Percentiles rank a stretch among this genome's conserved stretches.
These are phyloP conservation scores for Hylaeus volcanicus DNA, from an alignment of 1,140 invertebrate genomes.

Conservation along the genomic window DNA sequence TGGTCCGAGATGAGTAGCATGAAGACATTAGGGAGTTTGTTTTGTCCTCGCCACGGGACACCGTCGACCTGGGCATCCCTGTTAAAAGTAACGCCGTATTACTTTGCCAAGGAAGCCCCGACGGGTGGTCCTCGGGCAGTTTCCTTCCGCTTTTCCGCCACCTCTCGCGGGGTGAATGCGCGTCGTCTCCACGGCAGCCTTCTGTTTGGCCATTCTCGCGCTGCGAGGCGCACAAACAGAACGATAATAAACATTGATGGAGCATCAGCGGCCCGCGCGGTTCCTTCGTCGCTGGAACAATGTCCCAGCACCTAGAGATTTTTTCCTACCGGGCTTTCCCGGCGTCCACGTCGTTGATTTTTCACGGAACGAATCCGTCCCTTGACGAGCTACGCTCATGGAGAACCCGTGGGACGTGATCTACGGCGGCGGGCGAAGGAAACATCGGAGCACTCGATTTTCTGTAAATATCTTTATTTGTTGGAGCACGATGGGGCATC, in stretches of 20 bases:
- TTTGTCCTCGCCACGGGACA: constrained; percentile 62
- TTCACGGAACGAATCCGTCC: constrained; percentile 48
- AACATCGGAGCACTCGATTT: too few species aligned
- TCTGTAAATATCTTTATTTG: too few species aligned
- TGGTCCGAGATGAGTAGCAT: constrained; percentile 50
- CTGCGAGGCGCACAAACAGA: constrained; percentile 44
- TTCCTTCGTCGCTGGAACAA: background rate
- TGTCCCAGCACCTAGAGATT: background rate
- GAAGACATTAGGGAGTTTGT: constrained; percentile 69
- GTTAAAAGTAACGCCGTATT: constrained; percentile 50
- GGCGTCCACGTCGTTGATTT: background rate
- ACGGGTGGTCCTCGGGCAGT: constrained; percentile 29
- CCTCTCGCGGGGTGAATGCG: constrained; percentile 13
- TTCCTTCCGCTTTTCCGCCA: constrained; percentile 44
- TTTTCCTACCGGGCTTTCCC: constrained; percentile 19
- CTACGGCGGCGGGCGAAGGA: too few species aligned
- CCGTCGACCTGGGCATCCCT: constrained; percentile 10
- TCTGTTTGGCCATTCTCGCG: constrained; percentile 43
- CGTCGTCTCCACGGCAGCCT: background rate
- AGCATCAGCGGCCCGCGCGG: constrained; percentile 25
- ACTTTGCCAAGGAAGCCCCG: background rate
- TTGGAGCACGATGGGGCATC: too few species aligned
- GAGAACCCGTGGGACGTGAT: background rate
- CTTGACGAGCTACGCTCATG: constrained; percentile 14
- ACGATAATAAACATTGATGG: constrained; percentile 63